Conservation (phyloP, 2,888 invertebrate genomes). For the Drosophila anceps region DNA sequence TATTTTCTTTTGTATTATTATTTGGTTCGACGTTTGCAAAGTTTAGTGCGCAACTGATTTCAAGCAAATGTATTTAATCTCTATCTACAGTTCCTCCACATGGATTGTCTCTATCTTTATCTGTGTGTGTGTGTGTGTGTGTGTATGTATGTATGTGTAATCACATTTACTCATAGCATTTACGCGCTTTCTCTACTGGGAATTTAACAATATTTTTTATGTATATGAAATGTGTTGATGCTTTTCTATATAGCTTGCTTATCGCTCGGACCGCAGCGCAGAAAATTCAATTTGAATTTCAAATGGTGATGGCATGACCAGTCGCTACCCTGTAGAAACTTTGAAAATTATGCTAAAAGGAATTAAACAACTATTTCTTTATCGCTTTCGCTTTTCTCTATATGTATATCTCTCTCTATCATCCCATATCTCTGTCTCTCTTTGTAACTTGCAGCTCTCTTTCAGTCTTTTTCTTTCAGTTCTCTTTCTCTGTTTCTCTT, state of each 20-base stretch:
- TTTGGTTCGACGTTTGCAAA: constrained; percentile 65
- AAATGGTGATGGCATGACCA: constrained; percentile 12
- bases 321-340: constrained; percentile 20
- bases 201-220: constrained; percentile 44
- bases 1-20: neutral
- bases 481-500: neutral
- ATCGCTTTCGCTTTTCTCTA: neutral
- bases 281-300: constrained; percentile 27
- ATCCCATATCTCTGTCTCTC: neutral
- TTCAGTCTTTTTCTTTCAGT: neutral
- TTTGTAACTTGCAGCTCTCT: neutral
- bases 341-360: neutral
- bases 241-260: constrained; percentile 47
- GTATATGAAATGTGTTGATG: constrained; percentile 55
- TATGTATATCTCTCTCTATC: neutral
- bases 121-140: constrained; percentile 7
- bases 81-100: constrained; percentile 47
- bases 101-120: constrained; percentile 8
- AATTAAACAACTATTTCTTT: neutral
- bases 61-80: constrained; percentile 53
- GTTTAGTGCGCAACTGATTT: constrained; percentile 68
- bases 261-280: constrained; percentile 52
- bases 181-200: constrained; percentile 65
- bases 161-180: constrained; percentile 61
- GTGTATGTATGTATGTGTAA: constrained; percentile 32